Conservation (phyloP, 2,797 vertebrate species). For the Danio jaintianensis region DNA sequence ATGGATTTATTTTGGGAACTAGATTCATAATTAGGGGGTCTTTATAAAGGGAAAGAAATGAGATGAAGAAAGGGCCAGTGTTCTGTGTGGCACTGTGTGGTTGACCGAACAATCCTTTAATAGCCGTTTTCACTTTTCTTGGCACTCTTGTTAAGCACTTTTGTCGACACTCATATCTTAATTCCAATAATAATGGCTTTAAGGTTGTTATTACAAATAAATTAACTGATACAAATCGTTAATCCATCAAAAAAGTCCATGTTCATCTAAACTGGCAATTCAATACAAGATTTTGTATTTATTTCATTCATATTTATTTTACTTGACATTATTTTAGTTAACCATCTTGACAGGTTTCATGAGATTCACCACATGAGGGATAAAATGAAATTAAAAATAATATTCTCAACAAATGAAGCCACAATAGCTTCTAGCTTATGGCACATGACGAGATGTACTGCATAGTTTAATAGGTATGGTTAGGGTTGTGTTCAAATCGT, state of each 20-base stretch:
- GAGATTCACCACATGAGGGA: background rate
- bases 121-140: slow-evolving; percentile 51
- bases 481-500: background rate
- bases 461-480: background rate
- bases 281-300: no score
- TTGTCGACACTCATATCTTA: slow-evolving; percentile 11
- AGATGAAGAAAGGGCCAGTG: slow-evolving; percentile 34
- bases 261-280: slow-evolving; percentile 25
- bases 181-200: slow-evolving; percentile 55
- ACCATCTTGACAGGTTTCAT: background rate
- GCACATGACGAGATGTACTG: background rate
- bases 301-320: no score
- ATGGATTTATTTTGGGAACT: slow-evolving; percentile 41
- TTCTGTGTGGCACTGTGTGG: slow-evolving; percentile 29
- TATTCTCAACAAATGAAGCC: background rate
- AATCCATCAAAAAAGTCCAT: background rate
- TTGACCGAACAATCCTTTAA: slow-evolving; percentile 49
- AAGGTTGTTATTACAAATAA: slow-evolving; percentile 14
- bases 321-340: slow-evolving; percentile 7
- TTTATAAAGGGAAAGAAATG: slow-evolving; percentile 42
- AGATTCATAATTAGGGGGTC: slow-evolving; percentile 44
- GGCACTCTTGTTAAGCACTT: slow-evolving; percentile 55
- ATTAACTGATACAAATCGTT: slow-evolving; percentile 8
- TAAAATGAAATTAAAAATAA: no score
- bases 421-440: no score